Evolutionary conservation across 2,113 vertebrate species (phyloP).

Genomic region (Dicaeum eximium): DNA sequence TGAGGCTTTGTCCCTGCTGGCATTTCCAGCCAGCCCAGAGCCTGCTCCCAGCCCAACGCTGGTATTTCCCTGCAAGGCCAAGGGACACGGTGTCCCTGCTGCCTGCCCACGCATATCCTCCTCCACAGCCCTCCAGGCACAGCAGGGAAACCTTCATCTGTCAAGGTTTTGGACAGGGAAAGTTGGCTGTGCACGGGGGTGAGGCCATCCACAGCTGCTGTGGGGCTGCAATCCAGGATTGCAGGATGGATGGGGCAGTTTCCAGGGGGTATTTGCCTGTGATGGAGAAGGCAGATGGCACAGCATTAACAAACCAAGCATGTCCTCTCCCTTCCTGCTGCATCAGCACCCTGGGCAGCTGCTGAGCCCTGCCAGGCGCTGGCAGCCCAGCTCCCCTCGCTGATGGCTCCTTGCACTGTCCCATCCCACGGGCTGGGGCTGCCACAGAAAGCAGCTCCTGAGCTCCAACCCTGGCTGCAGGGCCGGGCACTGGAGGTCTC

Average conservation of each 20-base stretch:
- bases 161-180: neutral
- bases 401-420: neutral
- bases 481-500: neutral
- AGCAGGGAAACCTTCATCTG: neutral
- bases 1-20: neutral
- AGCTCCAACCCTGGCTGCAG: neutral
- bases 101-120: neutral
- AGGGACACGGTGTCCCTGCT: neutral
- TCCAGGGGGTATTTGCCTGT: fast-evolving
- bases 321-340: neutral
- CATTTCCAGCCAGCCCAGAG: neutral
- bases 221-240: neutral
- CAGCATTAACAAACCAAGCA: neutral
- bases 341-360: neutral
- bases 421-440: neutral
- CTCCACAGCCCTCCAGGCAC: neutral
- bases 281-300: neutral
- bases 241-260: neutral
- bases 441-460: neutral
- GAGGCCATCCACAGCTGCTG: neutral
- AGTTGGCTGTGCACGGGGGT: neutral
- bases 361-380: neutral
- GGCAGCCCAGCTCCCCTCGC: neutral
- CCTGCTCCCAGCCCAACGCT: neutral
- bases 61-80: neutral